Percentiles rank a stretch among this genome's conserved stretches.
These are phyloP conservation scores for Conus betulinus DNA, from an alignment of 1,140 invertebrate genomes.

Conservation along the genomic window DNA sequence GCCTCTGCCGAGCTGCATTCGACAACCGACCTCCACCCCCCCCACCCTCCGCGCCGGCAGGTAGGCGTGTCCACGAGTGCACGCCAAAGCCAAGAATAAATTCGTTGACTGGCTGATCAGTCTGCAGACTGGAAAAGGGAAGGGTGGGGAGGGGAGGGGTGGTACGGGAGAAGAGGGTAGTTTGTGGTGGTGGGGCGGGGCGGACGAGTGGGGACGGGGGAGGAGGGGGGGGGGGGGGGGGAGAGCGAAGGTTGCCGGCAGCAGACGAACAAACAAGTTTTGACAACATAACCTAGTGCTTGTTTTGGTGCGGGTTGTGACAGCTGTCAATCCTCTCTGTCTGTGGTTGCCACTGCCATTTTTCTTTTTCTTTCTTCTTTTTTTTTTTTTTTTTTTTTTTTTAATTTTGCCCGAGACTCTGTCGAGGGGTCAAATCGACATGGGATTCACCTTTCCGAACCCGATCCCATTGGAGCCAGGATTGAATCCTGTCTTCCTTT, in stretches of 20 bases:
- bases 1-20: no score
- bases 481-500: neutral
- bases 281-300: neutral
- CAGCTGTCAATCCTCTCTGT: neutral
- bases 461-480: neutral
- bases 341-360: neutral
- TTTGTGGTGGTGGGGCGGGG: neutral
- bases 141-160: neutral
- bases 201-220: neutral
- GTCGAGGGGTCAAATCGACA: neutral
- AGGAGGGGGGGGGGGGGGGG: neutral
- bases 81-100: conserved; percentile 8
- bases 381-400: neutral
- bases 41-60: neutral
- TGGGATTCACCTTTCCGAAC: neutral
- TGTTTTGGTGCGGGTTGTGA: neutral
- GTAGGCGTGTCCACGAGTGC: neutral
- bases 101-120: neutral
- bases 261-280: neutral
- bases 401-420: no score
- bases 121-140: neutral
- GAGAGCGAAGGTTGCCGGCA: neutral
- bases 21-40: neutral
- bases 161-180: neutral
- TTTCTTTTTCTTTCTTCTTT: neutral